These are phyloP conservation scores for Proctacanthus coquilletti DNA, from an alignment of 1,140 invertebrate species.

Conservation along the genomic window DNA sequence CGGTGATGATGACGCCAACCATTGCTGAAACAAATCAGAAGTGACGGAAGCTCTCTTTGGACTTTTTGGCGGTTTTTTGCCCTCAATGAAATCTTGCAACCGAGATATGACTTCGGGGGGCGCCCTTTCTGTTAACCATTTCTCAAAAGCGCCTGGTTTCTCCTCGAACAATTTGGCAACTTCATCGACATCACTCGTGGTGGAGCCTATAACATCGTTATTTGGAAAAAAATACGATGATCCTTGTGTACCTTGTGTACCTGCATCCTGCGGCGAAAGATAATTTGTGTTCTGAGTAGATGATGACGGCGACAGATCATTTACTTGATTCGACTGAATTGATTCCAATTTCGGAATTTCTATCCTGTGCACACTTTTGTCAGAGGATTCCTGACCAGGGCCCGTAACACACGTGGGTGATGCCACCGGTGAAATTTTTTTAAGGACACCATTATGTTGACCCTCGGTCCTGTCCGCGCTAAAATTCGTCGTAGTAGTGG, in stretches of 20 bases:
- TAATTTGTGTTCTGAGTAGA: neutral
- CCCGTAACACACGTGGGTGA: no score
- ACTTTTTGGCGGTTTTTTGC: constrained; percentile 14
- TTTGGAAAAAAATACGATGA: no score
- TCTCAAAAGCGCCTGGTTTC: constrained; percentile 43
- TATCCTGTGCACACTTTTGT: no score
- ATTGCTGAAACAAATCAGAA: constrained; percentile 67
- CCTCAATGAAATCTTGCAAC: constrained; percentile 33
- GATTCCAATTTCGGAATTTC: no score
- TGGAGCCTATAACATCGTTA: no score
- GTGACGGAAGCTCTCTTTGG: constrained; percentile 62
- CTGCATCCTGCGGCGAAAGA: neutral
- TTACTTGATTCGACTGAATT: neutral
- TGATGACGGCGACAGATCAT: neutral
- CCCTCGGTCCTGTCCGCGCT: no score
- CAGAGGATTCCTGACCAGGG: no score
- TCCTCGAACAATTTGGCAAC: constrained; percentile 28
- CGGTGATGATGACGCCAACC: constrained; percentile 60
- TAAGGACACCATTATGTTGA: no score
- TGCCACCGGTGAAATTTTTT: no score
- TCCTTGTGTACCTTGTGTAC: no score
- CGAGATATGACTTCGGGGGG: constrained; percentile 42
- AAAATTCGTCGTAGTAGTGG: no score
- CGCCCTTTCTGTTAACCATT: constrained; percentile 57
- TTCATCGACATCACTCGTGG: constrained; percentile 29